Evolutionary conservation across 30 jellyfish, hydroid and myxozoan species (phyloP), one percentile per base, ranked within the genome.

Genomic region (Mastigias papua): DNA sequence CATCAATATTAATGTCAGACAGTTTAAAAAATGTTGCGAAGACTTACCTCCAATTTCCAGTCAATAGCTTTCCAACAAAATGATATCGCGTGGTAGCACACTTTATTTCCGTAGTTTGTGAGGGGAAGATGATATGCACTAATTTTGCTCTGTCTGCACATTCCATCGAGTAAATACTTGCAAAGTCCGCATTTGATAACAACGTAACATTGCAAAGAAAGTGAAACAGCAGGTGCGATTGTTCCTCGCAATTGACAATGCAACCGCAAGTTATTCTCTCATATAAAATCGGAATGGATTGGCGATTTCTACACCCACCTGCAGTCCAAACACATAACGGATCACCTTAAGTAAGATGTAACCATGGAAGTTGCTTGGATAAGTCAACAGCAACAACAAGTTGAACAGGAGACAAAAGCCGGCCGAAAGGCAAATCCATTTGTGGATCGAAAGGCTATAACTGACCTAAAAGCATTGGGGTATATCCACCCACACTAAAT

Each of bases 381-480:
- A 63, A 5, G 74, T 23, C 74, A 63, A 25, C 74, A 19, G 37
- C 74, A 63, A 63, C 74, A 63, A 63, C 74, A 63, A 22, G 1
- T 27, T 5, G 10, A 37, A 37, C 54, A 37, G n/a, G n/a, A n/a
- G n/a, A n/a, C n/a, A n/a, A n/a, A n/a, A n/a, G n/a, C n/a, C n/a
- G n/a, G n/a, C n/a, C n/a, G n/a, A n/a, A n/a, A n/a, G n/a, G n/a
- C n/a, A n/a, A n/a, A n/a, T n/a, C n/a, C n/a, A n/a, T n/a, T n/a
- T n/a, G n/a, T n/a, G n/a, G n/a, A n/a, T n/a, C n/a, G n/a, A n/a
- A n/a, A n/a, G n/a, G n/a, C n/a, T n/a, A n/a, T n/a, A n/a, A n/a
- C n/a, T n/a, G n/a, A n/a, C n/a, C n/a, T n/a, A n/a, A n/a, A n/a
- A n/a, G n/a, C n/a, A n/a, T n/a, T n/a, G n/a, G n/a, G n/a, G n/a